Base-by-base conservation (phyloP, 1,140 invertebrate genomes). In the Cryptotermes secundus region DNA sequence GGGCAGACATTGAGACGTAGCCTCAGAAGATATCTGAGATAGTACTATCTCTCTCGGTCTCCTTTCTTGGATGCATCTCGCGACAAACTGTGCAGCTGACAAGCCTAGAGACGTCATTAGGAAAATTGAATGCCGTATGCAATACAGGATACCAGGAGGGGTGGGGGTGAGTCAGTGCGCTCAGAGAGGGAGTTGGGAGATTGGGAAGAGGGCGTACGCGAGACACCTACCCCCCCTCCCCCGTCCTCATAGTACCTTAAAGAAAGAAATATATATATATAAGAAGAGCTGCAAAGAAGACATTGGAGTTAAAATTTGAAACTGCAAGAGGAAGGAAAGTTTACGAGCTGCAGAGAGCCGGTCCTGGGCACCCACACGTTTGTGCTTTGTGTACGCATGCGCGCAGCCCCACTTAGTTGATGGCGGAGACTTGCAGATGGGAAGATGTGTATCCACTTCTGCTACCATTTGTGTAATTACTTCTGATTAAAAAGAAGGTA, bases 61-160 rank as follows among this genome's bases (percentile, higher is more conserved):
- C 59, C 0, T 72, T 72, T 72, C 59, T 72, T 72, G 59, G 59
- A 72, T 72, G 59, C 59, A 72, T 72, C 59, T 22, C 59, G 59
- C 59, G 59, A 72, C 59, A 72, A 72, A 72, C 59, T 72, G 26
- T 82, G 81, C n/a, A 34, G 81, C 81, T 82, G 81, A 82, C 81
- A 82, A 82, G 42, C 34, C 35, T 82, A 82, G 34, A 49, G 81
- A 83, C 72, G 83, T 83, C 83, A 83, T 83, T 83, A 83, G 83
- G 72, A 79, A 79, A 83, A 83, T 83, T 83, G 83, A 83, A 83
- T 79, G 72, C 83, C 36, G 53, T 79, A 79, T 82, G 35, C 81
- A 82, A 53, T 72, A 53, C 81, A 45, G 80, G 80, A n/a, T n/a
- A n/a, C n/a, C n/a, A n/a, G n/a, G n/a, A n/a, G n/a, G n/a, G n/a